Base-by-base conservation (phyloP, 1,140 invertebrate species). In the Venustaconcha ellipsiformis region DNA sequence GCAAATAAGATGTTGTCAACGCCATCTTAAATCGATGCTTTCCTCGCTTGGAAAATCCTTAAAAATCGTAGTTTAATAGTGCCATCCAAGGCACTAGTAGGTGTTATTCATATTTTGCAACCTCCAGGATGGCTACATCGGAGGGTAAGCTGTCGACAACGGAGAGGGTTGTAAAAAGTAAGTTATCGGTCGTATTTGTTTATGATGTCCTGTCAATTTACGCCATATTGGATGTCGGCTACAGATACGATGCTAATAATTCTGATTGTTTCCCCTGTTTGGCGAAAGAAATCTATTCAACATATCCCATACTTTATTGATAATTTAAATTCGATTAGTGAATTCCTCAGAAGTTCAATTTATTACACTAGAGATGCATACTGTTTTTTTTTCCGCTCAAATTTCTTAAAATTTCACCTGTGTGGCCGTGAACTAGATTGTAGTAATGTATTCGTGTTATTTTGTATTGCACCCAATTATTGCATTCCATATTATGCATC, bases 141-240 rank as follows among this genome's bases (percentile, higher is more conserved):
- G 88, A 89, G 76, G 81, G 82, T 84, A 94, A 94, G 90, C 90
- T 93, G 87, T 93, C 93, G 82, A 93, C 93, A 81, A 94, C 93
- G 87, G 93, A 94, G 82, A 92, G 93, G 88, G 92, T 94, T 85
- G 92, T 94, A 82, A 93, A 94, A 93, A 93, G 93, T 94, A 92
- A 94, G 83, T 83, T 65, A 57, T 68, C 26, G 48, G 58, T 74
- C 55, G 72, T 69, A 59, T 74, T 76, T 76, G 65, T 78, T 79
- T 82, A 79, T 78, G 69, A 75, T 66, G 59, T 37, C 57, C 60
- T 76, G 55, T 57, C 56, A 80, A 73, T 65, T 73, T 82, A 81
- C 85, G 83, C 83, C 83, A 86, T 86, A 82, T 85, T 85, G 83
- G 79, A 80, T 83, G 76, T 82, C 82, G 74, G 79, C 80, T 78